These are phyloP conservation scores for Gnathonemus echidnorhynchus DNA, from an alignment of 2,113 vertebrate species.

Conservation along the genomic window DNA sequence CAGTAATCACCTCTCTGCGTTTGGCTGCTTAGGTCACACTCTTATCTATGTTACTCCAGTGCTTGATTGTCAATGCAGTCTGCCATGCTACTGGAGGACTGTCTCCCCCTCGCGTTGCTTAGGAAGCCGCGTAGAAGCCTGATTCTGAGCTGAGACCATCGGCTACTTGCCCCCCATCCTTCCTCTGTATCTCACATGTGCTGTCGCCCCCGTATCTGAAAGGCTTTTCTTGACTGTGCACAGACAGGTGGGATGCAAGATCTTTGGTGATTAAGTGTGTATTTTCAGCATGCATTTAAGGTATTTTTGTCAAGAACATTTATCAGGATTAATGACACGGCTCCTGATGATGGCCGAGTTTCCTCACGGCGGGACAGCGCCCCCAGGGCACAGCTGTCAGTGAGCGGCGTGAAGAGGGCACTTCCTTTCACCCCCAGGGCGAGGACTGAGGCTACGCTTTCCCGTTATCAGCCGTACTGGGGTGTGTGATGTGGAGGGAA, in stretches of 20 bases:
- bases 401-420: constrained; percentile 54
- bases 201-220: not conserved
- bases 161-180: not conserved
- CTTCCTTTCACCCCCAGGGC: constrained; percentile 58
- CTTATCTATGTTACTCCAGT: not conserved
- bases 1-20: not conserved
- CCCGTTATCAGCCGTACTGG: not conserved
- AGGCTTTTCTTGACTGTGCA: not conserved
- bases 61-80: not conserved
- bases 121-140: not conserved
- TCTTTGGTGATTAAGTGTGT: not conserved
- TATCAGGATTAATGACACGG: not conserved
- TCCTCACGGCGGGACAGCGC: constrained; percentile 38
- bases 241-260: constrained; percentile 53
- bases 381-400: constrained; percentile 43
- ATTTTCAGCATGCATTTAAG: not conserved
- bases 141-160: not conserved
- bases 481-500: too few relatives aligned
- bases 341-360: not conserved
- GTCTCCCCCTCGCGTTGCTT: not conserved
- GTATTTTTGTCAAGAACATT: not conserved
- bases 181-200: not conserved
- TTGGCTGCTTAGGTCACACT: not conserved
- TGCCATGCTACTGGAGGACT: not conserved
- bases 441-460: constrained; percentile 41